phyloP scores from a whole-genome alignment of 2,888 invertebrate genomes.

The Perdita meconis region DNA sequence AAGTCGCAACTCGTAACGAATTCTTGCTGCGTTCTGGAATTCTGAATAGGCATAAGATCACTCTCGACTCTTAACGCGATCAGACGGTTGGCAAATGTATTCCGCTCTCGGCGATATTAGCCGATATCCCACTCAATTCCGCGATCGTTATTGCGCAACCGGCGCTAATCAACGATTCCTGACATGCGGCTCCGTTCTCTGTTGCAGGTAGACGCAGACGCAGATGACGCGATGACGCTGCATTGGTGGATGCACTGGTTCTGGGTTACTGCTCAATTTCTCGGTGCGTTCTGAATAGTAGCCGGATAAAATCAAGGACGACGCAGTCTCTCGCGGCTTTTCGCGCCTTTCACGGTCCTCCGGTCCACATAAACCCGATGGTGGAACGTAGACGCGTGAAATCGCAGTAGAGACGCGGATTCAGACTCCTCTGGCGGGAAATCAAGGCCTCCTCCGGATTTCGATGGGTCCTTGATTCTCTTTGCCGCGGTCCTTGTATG shows the following conservation, averaged over 20 bases:
- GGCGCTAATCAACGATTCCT: background rate
- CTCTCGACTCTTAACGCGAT: no score
- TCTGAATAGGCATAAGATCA: no score
- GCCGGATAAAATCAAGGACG: conserved; percentile 14
- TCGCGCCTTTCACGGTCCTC: conserved; percentile 30
- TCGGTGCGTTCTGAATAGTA: conserved; percentile 74
- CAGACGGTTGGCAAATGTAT: no score
- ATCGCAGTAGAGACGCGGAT: background rate
- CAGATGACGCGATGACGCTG: conserved; percentile 90
- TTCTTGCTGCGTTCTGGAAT: no score
- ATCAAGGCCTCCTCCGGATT: conserved; percentile 7
- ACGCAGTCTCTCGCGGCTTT: background rate
- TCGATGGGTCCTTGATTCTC: background rate
- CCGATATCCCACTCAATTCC: background rate
- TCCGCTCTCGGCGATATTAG: background rate
- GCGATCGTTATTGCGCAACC: background rate
- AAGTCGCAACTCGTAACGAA: no score
- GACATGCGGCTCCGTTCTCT: conserved; percentile 3
- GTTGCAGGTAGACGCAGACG: conserved; percentile 65
- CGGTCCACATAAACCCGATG: conserved; percentile 39
- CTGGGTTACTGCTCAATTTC: conserved; percentile 89
- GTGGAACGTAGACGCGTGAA: background rate
- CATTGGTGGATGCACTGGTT: conserved; percentile 96
- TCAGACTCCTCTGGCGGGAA: background rate
- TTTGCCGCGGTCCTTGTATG: background rate